Evolutionary conservation across 2,113 vertebrate genomes (phyloP), one percentile per base, ranked within the genome.

Genomic region (Tupaia tana): DNA sequence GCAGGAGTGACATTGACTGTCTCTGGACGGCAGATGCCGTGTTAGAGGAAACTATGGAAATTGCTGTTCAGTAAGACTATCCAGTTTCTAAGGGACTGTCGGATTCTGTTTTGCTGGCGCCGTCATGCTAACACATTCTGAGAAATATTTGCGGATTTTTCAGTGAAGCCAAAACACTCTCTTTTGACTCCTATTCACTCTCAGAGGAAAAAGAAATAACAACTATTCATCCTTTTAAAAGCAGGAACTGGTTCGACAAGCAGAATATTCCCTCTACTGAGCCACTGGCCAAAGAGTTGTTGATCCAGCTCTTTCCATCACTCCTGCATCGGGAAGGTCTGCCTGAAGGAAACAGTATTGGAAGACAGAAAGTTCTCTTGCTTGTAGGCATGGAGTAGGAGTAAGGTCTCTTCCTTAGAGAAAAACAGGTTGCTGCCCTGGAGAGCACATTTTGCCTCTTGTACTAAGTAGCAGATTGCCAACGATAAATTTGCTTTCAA

Each of bases 141-240:
- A 97, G 94, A 97, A 98, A 96, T 96, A 94, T 92, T 43, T 92
- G 70, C 70, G 97, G 97, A 97, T 78, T 95, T 94, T 86, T 94
- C 69, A 89, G 58, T 16, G 94, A 86, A 95, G 94, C 24, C 82
- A 97, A 96, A 96, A 31, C 18, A 82, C 66, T 82, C 29, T 95
- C 22, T 93, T 95, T 95, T 83, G 27, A 77, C 43, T 95, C 10
- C 88, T 93, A 6, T 91, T 97, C 82, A 61, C 73, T 97, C 43
- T 78, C 67, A 67, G 84, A 90, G 66, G 64, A 81, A 83, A 25
- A 67, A 86, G 5, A 43, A 43, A 43, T 43, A 43, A 43, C 43
- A 43, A 63, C 27, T 89, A 64, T 85, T 77, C 52, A 95, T 16
- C 59, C 81, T 70, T 84, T 95, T 95, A 96, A 96, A 97, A 91